Conservation (phyloP, 2,888 invertebrate genomes). For the Adelphocoris suturalis region DNA sequence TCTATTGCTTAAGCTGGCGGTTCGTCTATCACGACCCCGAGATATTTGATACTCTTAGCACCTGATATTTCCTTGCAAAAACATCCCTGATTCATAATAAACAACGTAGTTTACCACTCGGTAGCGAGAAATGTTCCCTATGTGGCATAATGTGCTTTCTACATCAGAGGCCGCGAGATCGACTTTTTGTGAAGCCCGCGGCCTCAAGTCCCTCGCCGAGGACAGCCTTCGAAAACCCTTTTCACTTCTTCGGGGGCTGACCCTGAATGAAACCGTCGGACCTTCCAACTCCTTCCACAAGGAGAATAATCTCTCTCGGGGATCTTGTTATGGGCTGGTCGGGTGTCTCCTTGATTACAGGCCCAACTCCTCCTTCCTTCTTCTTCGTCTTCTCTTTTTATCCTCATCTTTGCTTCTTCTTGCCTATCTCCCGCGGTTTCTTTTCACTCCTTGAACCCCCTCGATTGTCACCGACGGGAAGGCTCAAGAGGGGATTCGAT, state of each 20-base stretch:
- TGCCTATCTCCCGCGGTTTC: conserved; percentile 55
- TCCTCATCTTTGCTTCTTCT: conserved; percentile 45
- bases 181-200: background rate
- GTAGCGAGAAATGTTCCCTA: background rate
- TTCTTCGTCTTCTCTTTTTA: background rate
- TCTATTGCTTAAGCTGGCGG: too few relatives aligned
- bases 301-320: conserved; percentile 54
- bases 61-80: too few relatives aligned
- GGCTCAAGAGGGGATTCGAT: background rate
- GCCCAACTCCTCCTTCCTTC: conserved; percentile 39
- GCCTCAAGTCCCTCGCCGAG: background rate
- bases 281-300: conserved; percentile 51
- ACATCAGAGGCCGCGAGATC: background rate
- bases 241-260: conserved; percentile 62
- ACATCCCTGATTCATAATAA: too few relatives aligned
- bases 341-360: conserved; percentile 65
- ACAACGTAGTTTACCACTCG: background rate
- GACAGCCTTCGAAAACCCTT: conserved; percentile 53
- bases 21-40: too few relatives aligned
- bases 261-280: conserved; percentile 55
- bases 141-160: background rate
- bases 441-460: conserved; percentile 33
- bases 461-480: conserved; percentile 14
- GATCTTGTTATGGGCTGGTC: conserved; percentile 65
- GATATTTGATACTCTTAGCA: too few relatives aligned